Base-by-base conservation (phyloP, 2,113 vertebrate genomes). In the Dasyprocta punctata region DNA sequence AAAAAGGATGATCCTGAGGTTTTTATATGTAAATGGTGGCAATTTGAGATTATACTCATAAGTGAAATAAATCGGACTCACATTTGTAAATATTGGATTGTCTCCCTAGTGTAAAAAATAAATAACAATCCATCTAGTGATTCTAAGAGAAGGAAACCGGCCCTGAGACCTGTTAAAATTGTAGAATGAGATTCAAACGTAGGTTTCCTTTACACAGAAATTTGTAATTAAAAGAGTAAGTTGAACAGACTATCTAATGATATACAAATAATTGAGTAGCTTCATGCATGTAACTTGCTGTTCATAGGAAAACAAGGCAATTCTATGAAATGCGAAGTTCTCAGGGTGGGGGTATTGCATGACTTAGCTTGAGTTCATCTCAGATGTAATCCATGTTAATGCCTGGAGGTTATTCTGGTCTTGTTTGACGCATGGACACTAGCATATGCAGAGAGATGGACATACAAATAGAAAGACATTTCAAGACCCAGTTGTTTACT, bases 321-420 rank as follows among this genome's bases (percentile, higher is more conserved):
- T 17, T 30, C 61, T 44, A 20, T 1, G 30, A 36, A 54, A 61
- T 28, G 58, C 47, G 44, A 33, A 54, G 26, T 54, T 44, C 71
- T 75, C 71, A 22, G 36, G 28, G 0, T 16, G 16, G 28, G n/a
- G 1, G 7, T 17, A 9, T 33, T 47, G 4, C 8, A 2, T 28
- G 28, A 33, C 5, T 63, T 44, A 44, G 12, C 65, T 11, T 7
- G n/a, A 54, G 0, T 58, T n/a, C 30, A 47, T 17, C 49, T 12
- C 22, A 56, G 69, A 52, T 26, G 0, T 7, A 84, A 11, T 12
- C 8, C 2, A 1, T 5, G 13, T 13, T n/a, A 3, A 3, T 38
- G 41, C 33, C 6, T 6, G 4, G 1, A 41, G 26, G 0, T 26
- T 13, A 38, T 52, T 28, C 20, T 22, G 41, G 52, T 7, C 36